A percentile compares a stretch with the other conserved stretches of the same genome.
phyloP scores from a whole-genome alignment of 1,140 invertebrate genomes.

The Achroia grisella region DNA sequence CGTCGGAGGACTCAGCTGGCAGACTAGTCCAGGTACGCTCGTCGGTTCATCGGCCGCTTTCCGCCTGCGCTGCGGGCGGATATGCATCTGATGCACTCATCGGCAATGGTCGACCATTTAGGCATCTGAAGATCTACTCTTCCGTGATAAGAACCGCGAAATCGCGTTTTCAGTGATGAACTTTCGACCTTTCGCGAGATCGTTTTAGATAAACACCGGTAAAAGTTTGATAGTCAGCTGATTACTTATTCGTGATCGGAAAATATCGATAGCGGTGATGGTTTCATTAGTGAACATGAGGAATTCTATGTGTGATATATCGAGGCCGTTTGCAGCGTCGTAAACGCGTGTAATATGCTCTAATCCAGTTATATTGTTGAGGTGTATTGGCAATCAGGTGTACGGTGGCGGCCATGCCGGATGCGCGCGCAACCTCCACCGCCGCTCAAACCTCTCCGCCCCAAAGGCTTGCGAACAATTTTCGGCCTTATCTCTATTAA shows the following conservation, averaged over 20 bases:
- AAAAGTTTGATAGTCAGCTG: slow-evolving; percentile 71
- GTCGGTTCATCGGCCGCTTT: slow-evolving; percentile 34
- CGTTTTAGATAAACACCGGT: slow-evolving; percentile 49
- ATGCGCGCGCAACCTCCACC: slow-evolving; percentile 60
- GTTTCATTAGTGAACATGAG: slow-evolving; percentile 26
- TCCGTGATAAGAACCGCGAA: slow-evolving; percentile 23
- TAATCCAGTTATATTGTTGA: slow-evolving; percentile 57
- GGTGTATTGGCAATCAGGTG: slow-evolving; percentile 63
- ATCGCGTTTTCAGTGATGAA: slow-evolving; percentile 47
- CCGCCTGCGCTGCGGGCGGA: slow-evolving; percentile 34
- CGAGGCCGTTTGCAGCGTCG: slow-evolving; percentile 15
- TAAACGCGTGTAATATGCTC: slow-evolving; percentile 34
- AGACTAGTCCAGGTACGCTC: slow-evolving; percentile 97
- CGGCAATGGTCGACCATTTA: slow-evolving; percentile 36
- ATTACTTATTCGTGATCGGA: slow-evolving; percentile 38
- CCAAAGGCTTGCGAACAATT: slow-evolving; percentile 30
- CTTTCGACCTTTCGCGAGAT: slow-evolving; percentile 11
- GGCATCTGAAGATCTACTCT: slow-evolving; percentile 26
- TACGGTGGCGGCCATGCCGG: slow-evolving; percentile 63
- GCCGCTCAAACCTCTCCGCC: slow-evolving; percentile 32
- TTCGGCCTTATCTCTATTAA: slow-evolving; percentile 37
- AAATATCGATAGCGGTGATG: slow-evolving; percentile 28
- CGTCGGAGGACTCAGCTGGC: slow-evolving; percentile 99
- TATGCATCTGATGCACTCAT: slow-evolving; percentile 54
- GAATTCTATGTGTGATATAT: slow-evolving; percentile 20